A percentile compares a stretch with the other conserved stretches of the same genome.
Conservation (phyloP, 2,888 invertebrate genomes). For the Lamproptera curius region DNA sequence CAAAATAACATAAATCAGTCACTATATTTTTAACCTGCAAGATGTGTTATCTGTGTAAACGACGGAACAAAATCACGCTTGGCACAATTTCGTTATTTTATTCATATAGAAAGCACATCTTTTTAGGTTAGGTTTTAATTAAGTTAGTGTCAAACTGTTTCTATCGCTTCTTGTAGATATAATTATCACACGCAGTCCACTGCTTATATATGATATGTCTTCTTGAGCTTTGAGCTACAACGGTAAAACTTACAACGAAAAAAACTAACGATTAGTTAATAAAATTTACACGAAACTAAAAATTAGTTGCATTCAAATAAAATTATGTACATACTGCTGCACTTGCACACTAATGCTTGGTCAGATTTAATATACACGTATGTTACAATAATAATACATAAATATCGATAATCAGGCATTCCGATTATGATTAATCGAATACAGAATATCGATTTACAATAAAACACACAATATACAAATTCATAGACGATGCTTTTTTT, state of each 20-base stretch:
- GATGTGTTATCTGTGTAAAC: too few species aligned
- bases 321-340: conserved; percentile 66
- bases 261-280: conserved; percentile 21
- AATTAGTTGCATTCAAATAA: conserved; percentile 49
- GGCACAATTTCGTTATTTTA: too few species aligned
- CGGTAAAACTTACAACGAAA: conserved; percentile 61
- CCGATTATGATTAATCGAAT: conserved; percentile 32
- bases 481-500: neutral
- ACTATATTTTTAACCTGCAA: too few species aligned
- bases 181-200: conserved; percentile 42
- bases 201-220: conserved; percentile 58
- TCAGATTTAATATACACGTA: conserved; percentile 28
- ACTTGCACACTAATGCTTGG: conserved; percentile 49
- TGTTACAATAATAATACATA: conserved; percentile 19
- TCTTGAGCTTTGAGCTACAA: conserved; percentile 63
- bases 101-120: too few species aligned
- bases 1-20: too few species aligned
- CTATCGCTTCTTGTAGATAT: conserved; percentile 15
- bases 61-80: too few species aligned
- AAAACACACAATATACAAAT: conserved; percentile 21
- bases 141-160: too few species aligned
- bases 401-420: conserved; percentile 39
- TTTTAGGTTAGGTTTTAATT: too few species aligned
- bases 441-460: conserved; percentile 28
- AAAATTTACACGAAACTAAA: conserved; percentile 18